phyloP scores from a whole-genome alignment of 2,888 invertebrate species.

The Entomobrya proxima region DNA sequence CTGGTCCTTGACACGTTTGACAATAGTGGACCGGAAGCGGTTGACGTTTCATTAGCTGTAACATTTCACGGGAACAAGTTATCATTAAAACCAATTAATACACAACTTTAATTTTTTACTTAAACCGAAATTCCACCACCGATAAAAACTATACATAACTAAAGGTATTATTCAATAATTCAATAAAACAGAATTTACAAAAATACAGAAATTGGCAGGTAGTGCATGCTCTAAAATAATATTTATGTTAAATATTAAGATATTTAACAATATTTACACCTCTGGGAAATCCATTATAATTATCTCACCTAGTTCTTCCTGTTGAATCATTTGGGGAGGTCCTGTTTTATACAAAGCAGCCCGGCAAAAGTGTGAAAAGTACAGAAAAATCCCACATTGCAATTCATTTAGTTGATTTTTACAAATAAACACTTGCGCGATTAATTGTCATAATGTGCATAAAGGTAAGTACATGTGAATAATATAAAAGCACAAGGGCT shows the following conservation, averaged over 20 bases:
- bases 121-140: background rate
- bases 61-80: background rate
- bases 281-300: background rate
- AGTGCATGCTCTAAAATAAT: background rate
- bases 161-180: background rate
- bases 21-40: constrained; percentile 6
- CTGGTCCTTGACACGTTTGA: constrained; percentile 6
- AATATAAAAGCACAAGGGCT: background rate
- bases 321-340: background rate
- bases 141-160: background rate
- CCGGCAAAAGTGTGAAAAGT: constrained; percentile 20
- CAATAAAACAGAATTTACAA: background rate
- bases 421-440: too few species aligned
- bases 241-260: background rate
- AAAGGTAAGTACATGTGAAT: background rate
- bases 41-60: constrained; percentile 37
- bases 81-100: background rate
- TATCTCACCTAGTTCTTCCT: background rate
- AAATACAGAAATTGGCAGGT: background rate
- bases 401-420: background rate
- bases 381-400: background rate
- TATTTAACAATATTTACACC: background rate
- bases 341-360: constrained; percentile 34
- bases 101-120: background rate
- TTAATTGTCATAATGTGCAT: background rate